Base-by-base conservation (phyloP, 92 coral and sea anemone genomes). In the Zoanthus sociatus region DNA sequence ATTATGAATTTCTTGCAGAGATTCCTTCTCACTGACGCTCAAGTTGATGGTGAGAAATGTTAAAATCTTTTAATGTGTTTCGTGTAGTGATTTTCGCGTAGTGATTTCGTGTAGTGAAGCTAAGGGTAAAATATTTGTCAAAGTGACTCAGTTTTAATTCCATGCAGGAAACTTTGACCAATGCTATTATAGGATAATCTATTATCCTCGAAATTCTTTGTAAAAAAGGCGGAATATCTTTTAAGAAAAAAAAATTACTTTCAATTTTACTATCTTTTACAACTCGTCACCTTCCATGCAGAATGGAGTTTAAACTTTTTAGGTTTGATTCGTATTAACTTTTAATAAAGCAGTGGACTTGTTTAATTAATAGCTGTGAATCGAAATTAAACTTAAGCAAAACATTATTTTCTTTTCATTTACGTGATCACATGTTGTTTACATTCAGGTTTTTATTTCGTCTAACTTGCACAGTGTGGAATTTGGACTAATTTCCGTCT, bases 21-120 rank as follows among this genome's bases (percentile, higher is more conserved):
- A 73, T 95, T 95, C 84, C 90, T 96, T 73, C 89, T 96, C 58
- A 96, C 99, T 64, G 99, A 95, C 81, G 92, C 98, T 61, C 99
- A 96, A 73, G 90, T 91, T 84, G 99, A 96, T 61, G 99, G 99
- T 96, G 84, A 83, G 99, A 87, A 68, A 83, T 91, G 47, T 45
- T 90, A 54, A 14, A 3, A 58, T 90, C 18, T 68, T 86, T 90
- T 85, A 18, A 78, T 56, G 83, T 73, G 61, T 78, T 78, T 26
- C 26, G 26, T 26, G 0, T 26, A 26, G 26, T 26, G 26, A 26
- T 26, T 26, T 26, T 26, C 26, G 26, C 26, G 26, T 26, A 26
- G 26, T 26, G 26, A 26, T 26, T 69, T 87, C 33, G 21, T 67
- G 63, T 67, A 9, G 9, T n/a, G 20, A 21, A 63, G 69, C 14